Conservation (phyloP, 2,888 invertebrate genomes). For the Eristalis tenax region DNA sequence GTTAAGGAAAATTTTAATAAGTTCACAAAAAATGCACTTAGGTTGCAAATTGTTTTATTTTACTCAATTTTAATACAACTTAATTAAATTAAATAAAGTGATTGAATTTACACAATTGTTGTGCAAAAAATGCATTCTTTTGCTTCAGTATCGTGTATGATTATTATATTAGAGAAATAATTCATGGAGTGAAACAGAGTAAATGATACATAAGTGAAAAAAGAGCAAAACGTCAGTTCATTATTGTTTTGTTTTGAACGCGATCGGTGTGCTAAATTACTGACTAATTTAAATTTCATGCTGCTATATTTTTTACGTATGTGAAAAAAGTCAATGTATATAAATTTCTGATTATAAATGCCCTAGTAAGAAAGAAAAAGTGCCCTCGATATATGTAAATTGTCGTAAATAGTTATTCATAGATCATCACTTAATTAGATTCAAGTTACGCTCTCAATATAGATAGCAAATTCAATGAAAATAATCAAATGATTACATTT, state of each 20-base stretch:
- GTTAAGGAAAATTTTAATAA: slow-evolving; percentile 53
- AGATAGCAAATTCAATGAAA: background rate
- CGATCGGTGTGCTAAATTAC: slow-evolving; percentile 40
- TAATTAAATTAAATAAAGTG: background rate
- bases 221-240: slow-evolving; percentile 21
- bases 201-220: background rate
- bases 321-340: background rate
- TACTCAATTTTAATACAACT: background rate
- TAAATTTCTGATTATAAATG: background rate
- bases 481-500: slow-evolving; percentile 27
- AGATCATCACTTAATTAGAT: background rate
- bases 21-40: slow-evolving; percentile 47
- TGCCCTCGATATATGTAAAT: background rate
- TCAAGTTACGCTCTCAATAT: background rate
- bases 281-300: background rate
- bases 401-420: background rate
- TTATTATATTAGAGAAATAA: slow-evolving; percentile 34
- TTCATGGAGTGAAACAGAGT: slow-evolving; percentile 5
- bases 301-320: background rate
- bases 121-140: background rate
- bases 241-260: slow-evolving; percentile 63
- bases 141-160: slow-evolving; percentile 12
- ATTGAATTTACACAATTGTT: background rate
- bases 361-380: background rate
- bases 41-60: slow-evolving; percentile 32